Evolutionary conservation across 1,140 invertebrate genomes (phyloP).

Genomic region (Pteromalus puparum): DNA sequence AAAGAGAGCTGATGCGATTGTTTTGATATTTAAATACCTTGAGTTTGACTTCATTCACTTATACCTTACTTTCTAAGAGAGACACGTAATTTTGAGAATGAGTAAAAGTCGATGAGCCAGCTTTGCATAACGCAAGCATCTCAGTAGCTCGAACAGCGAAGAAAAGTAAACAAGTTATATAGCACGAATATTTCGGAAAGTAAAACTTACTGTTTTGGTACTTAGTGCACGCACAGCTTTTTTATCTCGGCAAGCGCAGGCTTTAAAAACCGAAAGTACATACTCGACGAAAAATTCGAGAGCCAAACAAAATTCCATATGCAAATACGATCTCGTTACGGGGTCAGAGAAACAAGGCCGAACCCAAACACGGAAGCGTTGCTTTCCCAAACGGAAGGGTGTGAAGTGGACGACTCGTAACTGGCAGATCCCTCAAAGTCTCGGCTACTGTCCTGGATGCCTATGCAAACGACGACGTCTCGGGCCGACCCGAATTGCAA

Average conservation of each 20-base stretch:
- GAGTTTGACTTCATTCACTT: background rate
- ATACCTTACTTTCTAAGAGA: background rate
- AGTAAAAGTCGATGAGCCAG: background rate
- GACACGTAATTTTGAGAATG: background rate
- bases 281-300: background rate
- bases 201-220: background rate
- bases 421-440: background rate
- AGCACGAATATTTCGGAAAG: too few relatives aligned
- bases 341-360: background rate
- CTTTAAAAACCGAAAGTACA: background rate
- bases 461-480: constrained; percentile 57
- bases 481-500: constrained; percentile 54
- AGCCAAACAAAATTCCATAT: background rate
- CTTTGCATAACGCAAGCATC: background rate
- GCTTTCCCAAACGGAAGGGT: background rate
- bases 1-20: constrained; percentile 19
- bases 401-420: too few relatives aligned
- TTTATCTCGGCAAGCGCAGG: background rate
- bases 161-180: too few relatives aligned
- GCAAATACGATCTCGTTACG: background rate
- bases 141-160: background rate
- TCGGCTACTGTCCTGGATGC: constrained; percentile 55
- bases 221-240: background rate
- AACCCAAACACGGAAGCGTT: background rate
- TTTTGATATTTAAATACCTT: constrained; percentile 5